Conservation (phyloP, 1,140 invertebrate genomes). For the Tigriopus japonicus region DNA sequence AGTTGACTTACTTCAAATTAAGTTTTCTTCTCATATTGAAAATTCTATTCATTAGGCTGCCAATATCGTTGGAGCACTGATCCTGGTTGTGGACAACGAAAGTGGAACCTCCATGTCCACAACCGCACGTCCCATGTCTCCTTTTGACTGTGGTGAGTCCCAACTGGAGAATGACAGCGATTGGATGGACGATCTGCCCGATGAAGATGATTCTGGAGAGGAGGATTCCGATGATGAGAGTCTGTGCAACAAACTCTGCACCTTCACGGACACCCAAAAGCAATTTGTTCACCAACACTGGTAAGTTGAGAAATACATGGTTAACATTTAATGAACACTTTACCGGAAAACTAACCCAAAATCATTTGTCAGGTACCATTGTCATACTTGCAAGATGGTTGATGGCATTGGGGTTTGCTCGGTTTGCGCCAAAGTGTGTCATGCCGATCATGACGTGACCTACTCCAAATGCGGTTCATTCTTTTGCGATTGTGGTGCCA, state of each 20-base stretch:
- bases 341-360: no score
- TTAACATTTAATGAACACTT: no score
- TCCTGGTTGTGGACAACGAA: no score
- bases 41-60: no score
- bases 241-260: slow-evolving; percentile 80
- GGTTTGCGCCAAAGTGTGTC: slow-evolving; percentile 88
- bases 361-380: slow-evolving; percentile 70
- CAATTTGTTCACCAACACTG: slow-evolving; percentile 92
- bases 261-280: slow-evolving; percentile 87
- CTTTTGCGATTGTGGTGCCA: slow-evolving; percentile 96
- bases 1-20: no score
- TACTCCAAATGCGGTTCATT: slow-evolving; percentile 97
- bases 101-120: no score
- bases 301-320: slow-evolving; percentile 21
- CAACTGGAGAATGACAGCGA: slow-evolving; percentile 55
- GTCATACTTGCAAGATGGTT: slow-evolving; percentile 93
- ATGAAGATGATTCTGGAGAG: slow-evolving; percentile 73
- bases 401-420: slow-evolving; percentile 94
- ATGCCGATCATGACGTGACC: slow-evolving; percentile 85
- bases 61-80: no score
- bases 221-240: slow-evolving; percentile 93
- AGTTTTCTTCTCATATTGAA: no score
- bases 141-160: slow-evolving; percentile 53
- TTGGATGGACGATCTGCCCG: slow-evolving; percentile 57
- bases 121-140: slow-evolving; percentile 35